phyloP scores from a whole-genome alignment of 2,113 vertebrate species.

The Callaeas wilsoni region DNA sequence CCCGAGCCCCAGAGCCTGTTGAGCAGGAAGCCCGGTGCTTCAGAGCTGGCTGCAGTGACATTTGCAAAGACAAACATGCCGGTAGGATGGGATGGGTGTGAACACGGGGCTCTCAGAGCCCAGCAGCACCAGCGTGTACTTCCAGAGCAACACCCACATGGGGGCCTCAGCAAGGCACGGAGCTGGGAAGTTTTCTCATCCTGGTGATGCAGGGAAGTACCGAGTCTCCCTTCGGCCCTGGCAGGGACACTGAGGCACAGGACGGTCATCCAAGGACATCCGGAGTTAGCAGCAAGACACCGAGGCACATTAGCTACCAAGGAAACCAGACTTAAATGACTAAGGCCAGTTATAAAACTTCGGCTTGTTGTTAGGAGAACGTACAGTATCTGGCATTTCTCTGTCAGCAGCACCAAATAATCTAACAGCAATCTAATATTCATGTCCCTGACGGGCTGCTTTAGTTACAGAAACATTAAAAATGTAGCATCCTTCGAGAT shows the following conservation, averaged over 20 bases:
- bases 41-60: not conserved
- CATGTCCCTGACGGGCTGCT: not conserved
- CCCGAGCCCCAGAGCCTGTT: not conserved
- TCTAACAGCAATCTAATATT: not conserved
- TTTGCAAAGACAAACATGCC: not conserved
- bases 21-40: not conserved
- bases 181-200: not conserved
- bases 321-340: not conserved
- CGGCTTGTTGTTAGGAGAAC: not conserved
- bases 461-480: slow-evolving; percentile 37
- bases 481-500: not conserved
- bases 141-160: not conserved
- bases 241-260: slow-evolving; percentile 17
- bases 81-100: fast-evolving
- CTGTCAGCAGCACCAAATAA: slow-evolving; percentile 27
- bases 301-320: not conserved
- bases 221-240: not conserved
- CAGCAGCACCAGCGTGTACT: not conserved
- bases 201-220: not conserved
- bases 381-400: not conserved
- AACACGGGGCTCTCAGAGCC: not conserved
- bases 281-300: not conserved
- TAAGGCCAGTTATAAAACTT: not conserved
- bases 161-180: not conserved
- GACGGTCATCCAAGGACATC: slow-evolving; percentile 45